phyloP scores from a whole-genome alignment of 2,113 vertebrate species.

The Poeciliopsis retropinna region DNA sequence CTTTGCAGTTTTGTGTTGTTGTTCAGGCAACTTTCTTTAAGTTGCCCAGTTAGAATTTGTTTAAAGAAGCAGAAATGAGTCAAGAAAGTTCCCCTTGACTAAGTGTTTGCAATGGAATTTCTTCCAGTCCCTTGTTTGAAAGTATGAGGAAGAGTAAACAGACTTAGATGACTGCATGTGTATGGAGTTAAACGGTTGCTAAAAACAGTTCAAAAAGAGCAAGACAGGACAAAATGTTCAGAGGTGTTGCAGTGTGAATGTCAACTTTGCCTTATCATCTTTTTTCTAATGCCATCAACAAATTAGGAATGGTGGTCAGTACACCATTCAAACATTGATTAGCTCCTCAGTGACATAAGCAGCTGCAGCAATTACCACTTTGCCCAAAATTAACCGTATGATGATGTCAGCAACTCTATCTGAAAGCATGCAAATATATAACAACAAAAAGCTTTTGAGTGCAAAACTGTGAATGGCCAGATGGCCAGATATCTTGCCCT shows the following conservation, averaged over 20 bases:
- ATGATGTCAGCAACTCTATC: constrained; percentile 32
- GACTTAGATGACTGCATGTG: constrained; percentile 40
- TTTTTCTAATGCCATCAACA: not conserved
- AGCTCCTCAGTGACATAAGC: constrained; percentile 67
- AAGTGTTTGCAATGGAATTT: constrained; percentile 54
- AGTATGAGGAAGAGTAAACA: constrained; percentile 44
- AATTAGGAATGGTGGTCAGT: constrained; percentile 3
- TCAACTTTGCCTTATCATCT: not conserved
- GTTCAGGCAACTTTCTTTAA: not conserved
- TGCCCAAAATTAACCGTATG: constrained; percentile 60
- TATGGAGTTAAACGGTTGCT: constrained; percentile 20
- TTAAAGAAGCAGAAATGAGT: constrained; percentile 27
- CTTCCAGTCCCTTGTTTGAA: constrained; percentile 49
- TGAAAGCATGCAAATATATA: too few species aligned
- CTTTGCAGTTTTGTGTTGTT: too few species aligned
- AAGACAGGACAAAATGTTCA: constrained; percentile 1
- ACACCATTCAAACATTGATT: constrained; percentile 19
- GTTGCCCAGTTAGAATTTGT: constrained; percentile 30
- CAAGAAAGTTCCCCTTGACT: constrained; percentile 44
- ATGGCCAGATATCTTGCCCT: constrained; percentile 50
- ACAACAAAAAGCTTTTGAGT: constrained; percentile 53
- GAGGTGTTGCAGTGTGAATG: not conserved
- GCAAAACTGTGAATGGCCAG: constrained; percentile 50
- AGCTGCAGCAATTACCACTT: constrained; percentile 42
- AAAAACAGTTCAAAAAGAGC: not conserved